Evolutionary conservation across 2,797 vertebrate genomes (phyloP), one percentile per base, ranked within the genome.

Genomic region (Fundulus diaphanus): DNA sequence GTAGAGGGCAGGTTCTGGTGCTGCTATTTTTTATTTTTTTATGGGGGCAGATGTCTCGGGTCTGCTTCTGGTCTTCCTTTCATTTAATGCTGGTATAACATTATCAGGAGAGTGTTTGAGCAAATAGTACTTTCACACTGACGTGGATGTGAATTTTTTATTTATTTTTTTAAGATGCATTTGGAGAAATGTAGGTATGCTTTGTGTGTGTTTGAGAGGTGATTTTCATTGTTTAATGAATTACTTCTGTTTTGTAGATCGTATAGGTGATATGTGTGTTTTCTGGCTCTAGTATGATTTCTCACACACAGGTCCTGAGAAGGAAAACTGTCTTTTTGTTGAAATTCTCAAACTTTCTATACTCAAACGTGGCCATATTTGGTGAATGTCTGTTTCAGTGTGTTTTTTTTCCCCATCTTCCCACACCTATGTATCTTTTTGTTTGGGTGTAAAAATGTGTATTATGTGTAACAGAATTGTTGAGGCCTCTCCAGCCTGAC

Each of bases 401-500:
- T 68, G 31, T 46, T 63, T 73, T 2, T 67, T 29, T 52, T 7
- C 40, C 24, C 70, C 40, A 27, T 65, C 18, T 8, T 63, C 15
- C 4, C 40, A 12, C 15, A 29, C 16, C 12, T 73, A 57, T 81
- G 68, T 78, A 69, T 82, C 69, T 67, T 71, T 68, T 18, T 24
- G 49, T 29, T 31, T 5, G 48, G 22, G n/a, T 46, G 7, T 70
- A 44, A 46, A 66, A 51, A 40, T 80, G 42, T 84, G 35, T 77
- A 31, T 27, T 90, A 74, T 85, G 44, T 85, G 69, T 72, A 82
- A 59, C 56, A 12, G 61, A 7, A 65, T n/a, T 78, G 57, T 75
- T 68, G 57, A 83, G 78, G 56, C 77, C 75, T 80, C 72, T n/a
- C 78, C 82, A 61, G 75, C 70, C 92, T 96, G 94, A 96, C 94